phyloP scores from a whole-genome alignment of 2,797 vertebrate genomes.

The Euphonia xanthogaster region DNA sequence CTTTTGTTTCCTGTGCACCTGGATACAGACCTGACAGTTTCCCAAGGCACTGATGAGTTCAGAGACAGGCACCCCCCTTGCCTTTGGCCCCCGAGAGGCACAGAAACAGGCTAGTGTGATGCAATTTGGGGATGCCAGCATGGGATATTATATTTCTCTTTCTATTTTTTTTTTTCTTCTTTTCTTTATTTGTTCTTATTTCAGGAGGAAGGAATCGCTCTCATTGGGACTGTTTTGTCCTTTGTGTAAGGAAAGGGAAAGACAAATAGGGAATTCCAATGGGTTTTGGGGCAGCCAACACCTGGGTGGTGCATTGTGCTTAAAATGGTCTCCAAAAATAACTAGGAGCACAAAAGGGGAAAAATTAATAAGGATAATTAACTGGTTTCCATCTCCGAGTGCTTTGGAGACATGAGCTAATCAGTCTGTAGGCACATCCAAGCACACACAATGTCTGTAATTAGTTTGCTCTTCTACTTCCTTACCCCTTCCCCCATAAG shows the following conservation, averaged over 20 bases:
- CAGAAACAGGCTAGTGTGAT: neutral
- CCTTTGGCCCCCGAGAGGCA: neutral
- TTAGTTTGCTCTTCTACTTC: slow-evolving; percentile 20
- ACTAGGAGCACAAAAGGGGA: slow-evolving; percentile 5
- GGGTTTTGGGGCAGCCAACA: slow-evolving; percentile 6
- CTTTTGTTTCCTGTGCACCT: neutral
- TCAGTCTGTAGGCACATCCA: slow-evolving; percentile 27
- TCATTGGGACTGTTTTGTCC: neutral
- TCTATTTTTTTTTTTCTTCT: neutral
- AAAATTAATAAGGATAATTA: slow-evolving; percentile 56
- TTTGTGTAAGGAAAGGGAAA: slow-evolving; percentile 3
- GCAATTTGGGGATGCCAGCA: neutral
- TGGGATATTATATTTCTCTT: neutral
- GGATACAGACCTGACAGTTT: neutral
- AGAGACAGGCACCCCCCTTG: neutral
- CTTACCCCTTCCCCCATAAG: slow-evolving; percentile 1
- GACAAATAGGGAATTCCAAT: neutral
- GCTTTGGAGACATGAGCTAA: slow-evolving; percentile 50
- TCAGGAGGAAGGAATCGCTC: neutral
- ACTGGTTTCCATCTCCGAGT: slow-evolving; percentile 44
- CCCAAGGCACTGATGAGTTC: neutral
- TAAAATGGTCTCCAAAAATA: slow-evolving; percentile 57
- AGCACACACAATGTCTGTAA: slow-evolving; percentile 10
- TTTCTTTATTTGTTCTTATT: neutral
- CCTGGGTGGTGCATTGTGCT: slow-evolving; percentile 52